These are phyloP conservation scores for Thunnus maccoyii DNA, from an alignment of 2,113 vertebrate species.

Conservation along the genomic window DNA sequence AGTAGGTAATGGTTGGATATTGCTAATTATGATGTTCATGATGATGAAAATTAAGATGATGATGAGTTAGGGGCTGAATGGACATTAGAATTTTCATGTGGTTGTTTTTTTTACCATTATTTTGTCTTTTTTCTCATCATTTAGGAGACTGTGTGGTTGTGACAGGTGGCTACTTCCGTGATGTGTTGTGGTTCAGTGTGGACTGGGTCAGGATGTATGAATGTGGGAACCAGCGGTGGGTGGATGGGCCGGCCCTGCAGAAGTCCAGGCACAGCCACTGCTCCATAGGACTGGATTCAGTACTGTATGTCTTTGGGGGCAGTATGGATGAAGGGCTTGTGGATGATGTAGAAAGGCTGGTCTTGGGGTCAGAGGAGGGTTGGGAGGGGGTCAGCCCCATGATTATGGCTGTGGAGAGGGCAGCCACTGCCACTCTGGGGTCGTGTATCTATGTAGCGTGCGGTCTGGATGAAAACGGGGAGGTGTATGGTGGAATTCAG, in stretches of 20 bases:
- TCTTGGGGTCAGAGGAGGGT: conserved; percentile 74
- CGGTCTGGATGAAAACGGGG: conserved; percentile 92
- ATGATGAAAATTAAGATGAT: conserved; percentile 7
- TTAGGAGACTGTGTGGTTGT: conserved; percentile 81
- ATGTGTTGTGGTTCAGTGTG: conserved; percentile 91
- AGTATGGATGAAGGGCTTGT: conserved; percentile 87
- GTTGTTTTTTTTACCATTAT: too few relatives aligned
- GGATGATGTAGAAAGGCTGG: conserved; percentile 86
- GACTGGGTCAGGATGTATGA: conserved; percentile 91
- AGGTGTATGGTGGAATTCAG: conserved; percentile 89
- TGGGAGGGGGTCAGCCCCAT: conserved; percentile 88
- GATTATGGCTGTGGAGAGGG: conserved; percentile 89
- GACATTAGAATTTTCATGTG: too few relatives aligned
- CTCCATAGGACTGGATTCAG: conserved; percentile 83
- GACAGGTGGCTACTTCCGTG: conserved; percentile 90
- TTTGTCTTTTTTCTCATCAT: conserved; percentile 5
- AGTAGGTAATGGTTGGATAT: conserved; percentile 86
- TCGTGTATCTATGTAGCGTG: conserved; percentile 88
- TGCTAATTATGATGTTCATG: neutral
- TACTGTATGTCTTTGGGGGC: conserved; percentile 89
- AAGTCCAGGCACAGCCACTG: conserved; percentile 90
- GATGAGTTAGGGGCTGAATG: neutral
- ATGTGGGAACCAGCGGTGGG: conserved; percentile 85
- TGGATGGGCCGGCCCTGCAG: conserved; percentile 88
- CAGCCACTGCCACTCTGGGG: conserved; percentile 79